Conservation (phyloP, 2,797 vertebrate genomes). For the Gymnoscopelus microlampas region DNA sequence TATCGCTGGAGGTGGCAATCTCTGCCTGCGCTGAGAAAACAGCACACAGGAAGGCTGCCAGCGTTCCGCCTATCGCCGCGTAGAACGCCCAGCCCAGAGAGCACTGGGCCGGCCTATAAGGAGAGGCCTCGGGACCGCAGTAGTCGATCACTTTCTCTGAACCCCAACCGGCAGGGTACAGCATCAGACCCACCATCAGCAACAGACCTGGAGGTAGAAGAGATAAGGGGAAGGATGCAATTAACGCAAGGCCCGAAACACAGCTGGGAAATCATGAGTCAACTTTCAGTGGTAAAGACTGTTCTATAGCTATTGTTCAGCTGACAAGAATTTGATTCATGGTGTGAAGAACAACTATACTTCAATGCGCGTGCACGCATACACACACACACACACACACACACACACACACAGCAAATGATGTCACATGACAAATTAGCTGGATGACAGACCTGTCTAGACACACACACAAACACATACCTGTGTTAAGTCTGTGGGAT, state of each 20-base stretch:
- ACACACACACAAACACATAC: constrained; percentile 12
- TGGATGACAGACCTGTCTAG: background rate
- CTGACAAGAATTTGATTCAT: constrained; percentile 41
- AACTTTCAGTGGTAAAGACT: constrained; percentile 11
- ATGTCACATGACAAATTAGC: constrained; percentile 39
- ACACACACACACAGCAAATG: background rate
- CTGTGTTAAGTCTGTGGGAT: background rate
- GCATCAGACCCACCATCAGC: constrained; percentile 94
- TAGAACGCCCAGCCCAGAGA: constrained; percentile 98
- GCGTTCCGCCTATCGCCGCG: constrained; percentile 91
- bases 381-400: no score
- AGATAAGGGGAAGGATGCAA: constrained; percentile 16
- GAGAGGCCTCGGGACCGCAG: constrained; percentile 90
- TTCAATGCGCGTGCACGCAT: background rate
- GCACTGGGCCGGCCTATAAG: constrained; percentile 90
- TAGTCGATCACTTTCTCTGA: constrained; percentile 90
- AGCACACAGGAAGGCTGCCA: constrained; percentile 92
- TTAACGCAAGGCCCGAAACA: constrained; percentile 28
- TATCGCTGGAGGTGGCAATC: constrained; percentile 96
- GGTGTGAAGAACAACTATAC: constrained; percentile 7
- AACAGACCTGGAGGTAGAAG: constrained; percentile 86
- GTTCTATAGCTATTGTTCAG: constrained; percentile 21
- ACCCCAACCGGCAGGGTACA: constrained; percentile 97
- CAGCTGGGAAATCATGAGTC: constrained; percentile 46
- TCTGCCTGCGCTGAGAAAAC: constrained; percentile 96